Percentiles rank a stretch among this genome's conserved stretches.
These are phyloP conservation scores for Acropora yongei DNA, from an alignment of 64 coral and sea anemone species.

Conservation along the genomic window DNA sequence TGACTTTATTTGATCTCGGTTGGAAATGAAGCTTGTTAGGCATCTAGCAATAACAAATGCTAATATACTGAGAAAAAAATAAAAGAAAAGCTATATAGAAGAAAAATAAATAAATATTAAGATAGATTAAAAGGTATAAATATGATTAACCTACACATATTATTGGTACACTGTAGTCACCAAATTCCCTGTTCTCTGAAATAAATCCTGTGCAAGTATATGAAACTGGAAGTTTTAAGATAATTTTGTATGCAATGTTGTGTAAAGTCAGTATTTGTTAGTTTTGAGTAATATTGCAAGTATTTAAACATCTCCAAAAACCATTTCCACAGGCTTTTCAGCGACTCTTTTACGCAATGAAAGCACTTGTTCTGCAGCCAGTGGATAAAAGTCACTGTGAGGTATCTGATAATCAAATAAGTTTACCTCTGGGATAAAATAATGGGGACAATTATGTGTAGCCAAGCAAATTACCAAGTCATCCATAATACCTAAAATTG, in stretches of 20 bases:
- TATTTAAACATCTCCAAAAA: conserved; percentile 48
- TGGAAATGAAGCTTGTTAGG: too few species aligned
- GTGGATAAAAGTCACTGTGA: conserved; percentile 49
- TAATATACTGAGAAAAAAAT: too few species aligned
- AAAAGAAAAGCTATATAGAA: too few species aligned
- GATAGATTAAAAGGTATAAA: too few species aligned
- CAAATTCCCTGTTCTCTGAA: background rate
- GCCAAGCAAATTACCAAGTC: conserved; percentile 47
- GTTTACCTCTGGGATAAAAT: conserved; percentile 56
- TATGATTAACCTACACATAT: background rate
- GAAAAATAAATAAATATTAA: too few species aligned
- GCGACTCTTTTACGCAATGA: conserved; percentile 49
- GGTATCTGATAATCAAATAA: conserved; percentile 55
- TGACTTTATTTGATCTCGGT: too few species aligned
- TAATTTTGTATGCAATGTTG: background rate
- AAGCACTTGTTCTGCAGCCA: conserved; percentile 51
- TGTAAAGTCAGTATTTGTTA: background rate
- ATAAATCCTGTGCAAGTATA: background rate
- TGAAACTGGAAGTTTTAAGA: background rate
- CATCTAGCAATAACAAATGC: too few species aligned
- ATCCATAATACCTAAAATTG: conserved; percentile 47
- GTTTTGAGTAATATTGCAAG: conserved; percentile 26
- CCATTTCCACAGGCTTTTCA: conserved; percentile 40
- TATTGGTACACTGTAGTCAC: background rate
- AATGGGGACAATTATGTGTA: conserved; percentile 58